phyloP scores from a whole-genome alignment of 2,113 vertebrate genomes.

The Rhizomys pruinosus region DNA sequence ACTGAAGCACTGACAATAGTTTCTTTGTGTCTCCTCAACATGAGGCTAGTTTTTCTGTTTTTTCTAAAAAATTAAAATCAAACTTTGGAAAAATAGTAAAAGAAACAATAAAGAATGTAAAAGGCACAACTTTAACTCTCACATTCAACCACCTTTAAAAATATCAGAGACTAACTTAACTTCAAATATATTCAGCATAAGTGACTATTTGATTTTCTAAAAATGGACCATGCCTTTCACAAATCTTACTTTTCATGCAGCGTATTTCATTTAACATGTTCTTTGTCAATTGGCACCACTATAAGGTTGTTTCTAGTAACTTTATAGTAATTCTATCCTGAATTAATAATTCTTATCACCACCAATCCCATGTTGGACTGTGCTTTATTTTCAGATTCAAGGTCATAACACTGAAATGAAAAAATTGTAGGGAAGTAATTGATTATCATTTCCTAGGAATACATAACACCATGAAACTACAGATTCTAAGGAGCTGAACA shows the following conservation, averaged over 20 bases:
- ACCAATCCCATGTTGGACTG: background rate
- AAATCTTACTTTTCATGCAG: background rate
- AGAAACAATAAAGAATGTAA: background rate
- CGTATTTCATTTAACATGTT: background rate
- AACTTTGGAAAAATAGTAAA: background rate
- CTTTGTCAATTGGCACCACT: background rate
- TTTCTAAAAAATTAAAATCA: background rate
- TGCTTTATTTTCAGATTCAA: background rate
- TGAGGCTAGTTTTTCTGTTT: background rate
- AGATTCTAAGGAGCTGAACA: background rate
- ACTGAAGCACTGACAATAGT: background rate
- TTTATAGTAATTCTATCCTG: background rate
- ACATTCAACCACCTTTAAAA: background rate
- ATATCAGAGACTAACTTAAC: background rate
- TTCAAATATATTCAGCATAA: background rate
- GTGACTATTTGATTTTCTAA: background rate
- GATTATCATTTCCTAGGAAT: background rate
- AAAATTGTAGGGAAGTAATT: background rate
- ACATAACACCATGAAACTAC: background rate
- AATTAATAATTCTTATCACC: background rate
- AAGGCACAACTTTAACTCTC: background rate
- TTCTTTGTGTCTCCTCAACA: background rate
- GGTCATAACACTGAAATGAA: background rate
- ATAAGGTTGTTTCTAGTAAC: background rate
- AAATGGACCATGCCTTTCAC: background rate